phyloP scores from a whole-genome alignment of 2,113 vertebrate species.

The Blennius ocellaris region DNA sequence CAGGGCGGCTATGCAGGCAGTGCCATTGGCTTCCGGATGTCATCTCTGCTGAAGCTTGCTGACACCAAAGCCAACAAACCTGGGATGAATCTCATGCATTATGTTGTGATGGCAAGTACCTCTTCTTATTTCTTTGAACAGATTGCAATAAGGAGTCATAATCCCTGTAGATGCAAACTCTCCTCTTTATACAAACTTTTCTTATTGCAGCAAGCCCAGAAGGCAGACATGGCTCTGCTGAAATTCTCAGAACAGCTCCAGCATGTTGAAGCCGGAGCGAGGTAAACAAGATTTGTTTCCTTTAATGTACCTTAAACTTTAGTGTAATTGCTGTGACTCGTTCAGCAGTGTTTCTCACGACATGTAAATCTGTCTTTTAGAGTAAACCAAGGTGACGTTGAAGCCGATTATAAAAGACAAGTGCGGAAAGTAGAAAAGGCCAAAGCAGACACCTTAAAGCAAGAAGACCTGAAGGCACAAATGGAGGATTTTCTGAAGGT shows the following conservation, averaged over 20 bases:
- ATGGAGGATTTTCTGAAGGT: constrained; percentile 82
- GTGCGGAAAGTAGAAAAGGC: constrained; percentile 69
- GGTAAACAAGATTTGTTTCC: constrained; percentile 55
- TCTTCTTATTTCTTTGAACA: not conserved
- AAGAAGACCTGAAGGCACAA: constrained; percentile 77
- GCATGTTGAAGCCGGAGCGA: constrained; percentile 76
- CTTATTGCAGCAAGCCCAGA: constrained; percentile 81
- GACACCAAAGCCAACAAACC: constrained; percentile 87
- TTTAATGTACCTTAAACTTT: not conserved
- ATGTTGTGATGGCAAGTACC: constrained; percentile 83
- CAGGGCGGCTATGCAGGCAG: constrained; percentile 85
- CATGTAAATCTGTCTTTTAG: constrained; percentile 46
- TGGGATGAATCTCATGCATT: constrained; percentile 88
- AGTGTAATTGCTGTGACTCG: not conserved
- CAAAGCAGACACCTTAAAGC: constrained; percentile 65
- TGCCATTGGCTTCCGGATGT: constrained; percentile 84
- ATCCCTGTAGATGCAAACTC: not conserved
- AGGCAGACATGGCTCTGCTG: constrained; percentile 74
- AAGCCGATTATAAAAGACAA: constrained; percentile 76
- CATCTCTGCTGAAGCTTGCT: constrained; percentile 83
- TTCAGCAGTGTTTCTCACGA: not conserved
- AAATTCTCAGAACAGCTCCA: constrained; percentile 78
- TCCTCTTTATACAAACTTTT: not conserved
- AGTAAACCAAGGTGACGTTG: constrained; percentile 79
- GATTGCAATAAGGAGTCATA: not conserved